A percentile compares a stretch with the other conserved stretches of the same genome.
Conservation (phyloP, 2,888 invertebrate species). For the Drosophila macrospina region DNA sequence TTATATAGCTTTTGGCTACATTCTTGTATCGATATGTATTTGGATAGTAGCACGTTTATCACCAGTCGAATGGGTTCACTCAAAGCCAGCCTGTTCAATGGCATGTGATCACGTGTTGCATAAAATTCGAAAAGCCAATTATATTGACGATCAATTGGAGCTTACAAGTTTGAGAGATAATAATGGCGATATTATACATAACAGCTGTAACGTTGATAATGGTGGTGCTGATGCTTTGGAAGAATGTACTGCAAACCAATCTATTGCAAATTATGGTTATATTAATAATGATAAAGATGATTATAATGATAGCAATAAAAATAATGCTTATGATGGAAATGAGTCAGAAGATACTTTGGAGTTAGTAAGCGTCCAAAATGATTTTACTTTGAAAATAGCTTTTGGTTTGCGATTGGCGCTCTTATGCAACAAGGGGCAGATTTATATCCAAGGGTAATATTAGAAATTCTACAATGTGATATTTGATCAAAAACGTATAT, state of each 20-base stretch:
- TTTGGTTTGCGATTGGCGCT: conserved; percentile 98
- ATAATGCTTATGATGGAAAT: conserved; percentile 25
- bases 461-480: not conserved
- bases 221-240: conserved; percentile 14
- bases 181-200: not conserved
- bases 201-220: not conserved
- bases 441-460: conserved; percentile 93
- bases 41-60: conserved; percentile 94
- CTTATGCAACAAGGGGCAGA: conserved; percentile 97
- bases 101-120: conserved; percentile 83
- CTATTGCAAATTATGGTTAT: not conserved
- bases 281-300: conserved; percentile 11
- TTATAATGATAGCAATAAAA: conserved; percentile 10
- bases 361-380: conserved; percentile 88
- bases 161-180: conserved; percentile 18
- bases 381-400: conserved; percentile 95
- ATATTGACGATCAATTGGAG: conserved; percentile 50
- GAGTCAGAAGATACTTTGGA: conserved; percentile 66
- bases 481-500: not conserved
- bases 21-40: conserved; percentile 91
- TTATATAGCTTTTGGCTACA: conserved; percentile 91
- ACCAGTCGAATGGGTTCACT: conserved; percentile 92
- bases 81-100: conserved; percentile 87
- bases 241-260: not conserved
- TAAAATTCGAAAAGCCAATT: conserved; percentile 56